Conservation (phyloP, 2,888 invertebrate species). For the Elysia crispata region DNA sequence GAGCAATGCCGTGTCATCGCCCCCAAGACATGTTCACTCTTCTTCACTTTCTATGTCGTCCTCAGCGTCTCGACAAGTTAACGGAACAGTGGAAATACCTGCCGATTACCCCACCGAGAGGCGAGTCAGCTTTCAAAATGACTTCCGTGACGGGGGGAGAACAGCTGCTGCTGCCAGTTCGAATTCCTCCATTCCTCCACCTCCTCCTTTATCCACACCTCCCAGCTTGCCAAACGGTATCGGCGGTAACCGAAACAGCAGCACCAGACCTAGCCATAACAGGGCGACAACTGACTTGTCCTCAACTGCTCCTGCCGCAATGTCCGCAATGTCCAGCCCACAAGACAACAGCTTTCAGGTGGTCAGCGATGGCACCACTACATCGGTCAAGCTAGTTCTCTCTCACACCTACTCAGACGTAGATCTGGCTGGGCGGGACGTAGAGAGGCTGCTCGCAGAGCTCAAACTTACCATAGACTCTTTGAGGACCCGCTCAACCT, state of each 20-base stretch:
- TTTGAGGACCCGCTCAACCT: slow-evolving; percentile 60
- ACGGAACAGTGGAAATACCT: slow-evolving; percentile 47
- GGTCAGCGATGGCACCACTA: slow-evolving; percentile 61
- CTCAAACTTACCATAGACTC: slow-evolving; percentile 68
- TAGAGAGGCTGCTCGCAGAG: slow-evolving; percentile 78
- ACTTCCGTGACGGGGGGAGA: too few relatives aligned
- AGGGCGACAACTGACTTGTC: slow-evolving; percentile 6
- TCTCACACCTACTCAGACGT: slow-evolving; percentile 59
- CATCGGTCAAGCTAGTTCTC: slow-evolving; percentile 63
- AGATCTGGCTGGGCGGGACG: slow-evolving; percentile 61
- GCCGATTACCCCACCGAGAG: slow-evolving; percentile 45
- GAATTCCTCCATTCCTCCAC: slow-evolving; percentile 48
- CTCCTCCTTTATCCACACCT: slow-evolving; percentile 13
- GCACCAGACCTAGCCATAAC: neutral
- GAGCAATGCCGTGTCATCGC: neutral
- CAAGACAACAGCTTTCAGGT: slow-evolving; percentile 63
- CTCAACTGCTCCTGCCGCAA: slow-evolving; percentile 30
- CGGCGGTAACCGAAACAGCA: neutral
- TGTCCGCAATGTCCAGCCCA: neutral
- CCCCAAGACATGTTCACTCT: neutral
- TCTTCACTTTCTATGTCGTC: neutral
- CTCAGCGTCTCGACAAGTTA: neutral
- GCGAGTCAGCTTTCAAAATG: too few relatives aligned
- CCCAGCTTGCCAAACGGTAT: neutral
- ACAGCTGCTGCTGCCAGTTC: neutral